Percentiles rank a stretch among this genome's conserved stretches.
phyloP scores from a whole-genome alignment of 1,140 invertebrate genomes.

The Micrasema minimum region DNA sequence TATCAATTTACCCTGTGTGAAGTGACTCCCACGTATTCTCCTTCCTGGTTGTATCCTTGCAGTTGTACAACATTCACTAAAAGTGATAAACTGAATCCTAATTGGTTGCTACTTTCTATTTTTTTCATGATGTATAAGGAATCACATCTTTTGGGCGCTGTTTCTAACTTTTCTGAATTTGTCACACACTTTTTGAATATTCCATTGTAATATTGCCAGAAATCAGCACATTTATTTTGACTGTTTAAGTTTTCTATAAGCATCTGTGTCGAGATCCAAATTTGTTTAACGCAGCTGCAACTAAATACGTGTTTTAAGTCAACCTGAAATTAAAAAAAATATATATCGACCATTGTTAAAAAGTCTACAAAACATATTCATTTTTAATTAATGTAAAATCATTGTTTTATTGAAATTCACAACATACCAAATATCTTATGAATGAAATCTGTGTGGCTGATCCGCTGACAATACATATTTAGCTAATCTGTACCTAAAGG shows the following conservation, averaged over 20 bases:
- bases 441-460: too few species aligned
- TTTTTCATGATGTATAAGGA: constrained; percentile 37
- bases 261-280: constrained; percentile 43
- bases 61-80: constrained; percentile 39
- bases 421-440: too few species aligned
- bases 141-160: constrained; percentile 26
- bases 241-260: constrained; percentile 41
- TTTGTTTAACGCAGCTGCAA: constrained; percentile 47
- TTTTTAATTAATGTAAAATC: too few species aligned
- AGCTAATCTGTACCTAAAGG: too few species aligned
- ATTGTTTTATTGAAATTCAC: too few species aligned
- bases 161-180: constrained; percentile 6
- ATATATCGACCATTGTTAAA: neutral
- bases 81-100: constrained; percentile 44
- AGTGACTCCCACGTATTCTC: constrained; percentile 22
- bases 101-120: constrained; percentile 43
- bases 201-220: constrained; percentile 49
- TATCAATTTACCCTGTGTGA: constrained; percentile 32
- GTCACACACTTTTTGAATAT: constrained; percentile 46
- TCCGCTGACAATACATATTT: too few species aligned
- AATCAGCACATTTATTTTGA: constrained; percentile 44
- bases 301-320: constrained; percentile 42
- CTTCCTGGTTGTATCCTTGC: constrained; percentile 31
- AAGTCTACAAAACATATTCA: too few species aligned
- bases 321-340: constrained; percentile 31